A percentile compares a stretch with the other conserved stretches of the same genome.
Evolutionary conservation across 2,113 vertebrate genomes (phyloP).

Genomic region (Barnardius zonarius): DNA sequence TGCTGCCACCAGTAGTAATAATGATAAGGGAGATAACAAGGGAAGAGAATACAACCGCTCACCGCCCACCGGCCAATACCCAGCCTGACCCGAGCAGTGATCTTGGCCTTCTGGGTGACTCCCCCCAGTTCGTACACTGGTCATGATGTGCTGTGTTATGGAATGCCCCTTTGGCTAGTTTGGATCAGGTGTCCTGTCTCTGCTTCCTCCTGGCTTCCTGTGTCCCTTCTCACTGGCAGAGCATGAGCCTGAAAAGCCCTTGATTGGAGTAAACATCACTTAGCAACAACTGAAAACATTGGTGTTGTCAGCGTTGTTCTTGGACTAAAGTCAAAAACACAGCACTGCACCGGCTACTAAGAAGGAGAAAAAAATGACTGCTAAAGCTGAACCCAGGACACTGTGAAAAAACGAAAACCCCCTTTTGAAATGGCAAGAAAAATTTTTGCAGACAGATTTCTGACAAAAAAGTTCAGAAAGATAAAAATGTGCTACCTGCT

Average conservation of each 20-base stretch:
- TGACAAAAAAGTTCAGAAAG: neutral
- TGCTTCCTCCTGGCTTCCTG: neutral
- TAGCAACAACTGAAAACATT: neutral
- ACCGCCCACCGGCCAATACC: fast-evolving
- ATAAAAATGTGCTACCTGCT: neutral
- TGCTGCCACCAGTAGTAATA: neutral
- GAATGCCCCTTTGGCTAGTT: neutral
- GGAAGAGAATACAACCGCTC: neutral
- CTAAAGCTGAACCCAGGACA: neutral
- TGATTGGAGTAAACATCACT: neutral
- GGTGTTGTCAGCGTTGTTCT: neutral
- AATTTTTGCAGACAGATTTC: neutral
- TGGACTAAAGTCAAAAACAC: neutral
- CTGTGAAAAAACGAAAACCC: neutral
- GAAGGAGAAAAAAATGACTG: neutral
- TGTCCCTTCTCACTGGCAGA: neutral
- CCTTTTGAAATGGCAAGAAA: neutral
- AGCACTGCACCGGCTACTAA: neutral
- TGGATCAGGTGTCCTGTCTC: neutral
- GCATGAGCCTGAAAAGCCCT: neutral
- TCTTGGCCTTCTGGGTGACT: neutral
- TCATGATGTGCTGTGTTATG: neutral
- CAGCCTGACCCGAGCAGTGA: neutral
- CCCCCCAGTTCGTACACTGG: neutral
- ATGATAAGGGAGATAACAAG: neutral